A percentile compares a stretch with the other conserved stretches of the same genome.
Conservation (phyloP, 2,113 vertebrate species). For the Leiothrix lutea region DNA sequence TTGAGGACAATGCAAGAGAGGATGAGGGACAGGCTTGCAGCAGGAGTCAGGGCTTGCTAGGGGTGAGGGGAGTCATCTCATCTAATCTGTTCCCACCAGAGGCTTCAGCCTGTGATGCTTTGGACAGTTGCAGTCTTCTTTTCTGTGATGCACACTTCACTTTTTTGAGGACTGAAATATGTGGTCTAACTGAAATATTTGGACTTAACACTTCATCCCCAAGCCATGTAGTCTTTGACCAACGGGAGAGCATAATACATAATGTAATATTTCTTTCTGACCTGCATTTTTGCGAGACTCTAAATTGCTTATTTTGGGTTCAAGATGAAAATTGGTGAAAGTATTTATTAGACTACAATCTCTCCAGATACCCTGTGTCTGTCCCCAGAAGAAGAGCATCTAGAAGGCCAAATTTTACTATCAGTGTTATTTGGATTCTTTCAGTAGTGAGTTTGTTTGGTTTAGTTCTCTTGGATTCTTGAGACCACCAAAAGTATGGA, state of each 20-base stretch:
- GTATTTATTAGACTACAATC: not conserved
- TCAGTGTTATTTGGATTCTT: not conserved
- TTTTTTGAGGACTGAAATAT: not conserved
- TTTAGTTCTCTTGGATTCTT: not conserved
- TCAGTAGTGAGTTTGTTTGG: not conserved
- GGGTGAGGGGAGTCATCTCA: not conserved
- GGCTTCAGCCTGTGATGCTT: not conserved
- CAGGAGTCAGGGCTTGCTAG: not conserved
- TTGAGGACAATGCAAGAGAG: not conserved
- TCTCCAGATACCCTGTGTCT: not conserved
- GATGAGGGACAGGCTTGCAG: not conserved
- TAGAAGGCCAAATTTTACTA: not conserved
- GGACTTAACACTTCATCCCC: not conserved
- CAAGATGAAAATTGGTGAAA: not conserved
- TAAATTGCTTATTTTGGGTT: not conserved
- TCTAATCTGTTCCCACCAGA: conserved; percentile 3
- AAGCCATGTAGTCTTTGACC: not conserved
- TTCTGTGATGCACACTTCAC: not conserved
- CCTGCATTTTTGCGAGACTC: not conserved
- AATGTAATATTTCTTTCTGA: not conserved
- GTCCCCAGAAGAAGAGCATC: not conserved
- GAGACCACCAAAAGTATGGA: not conserved
- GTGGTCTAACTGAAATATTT: not conserved
- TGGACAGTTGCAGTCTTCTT: not conserved
- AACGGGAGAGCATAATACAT: not conserved